Evolutionary conservation across 2,888 invertebrate species (phyloP).

Genomic region (Fabriciana adippe): DNA sequence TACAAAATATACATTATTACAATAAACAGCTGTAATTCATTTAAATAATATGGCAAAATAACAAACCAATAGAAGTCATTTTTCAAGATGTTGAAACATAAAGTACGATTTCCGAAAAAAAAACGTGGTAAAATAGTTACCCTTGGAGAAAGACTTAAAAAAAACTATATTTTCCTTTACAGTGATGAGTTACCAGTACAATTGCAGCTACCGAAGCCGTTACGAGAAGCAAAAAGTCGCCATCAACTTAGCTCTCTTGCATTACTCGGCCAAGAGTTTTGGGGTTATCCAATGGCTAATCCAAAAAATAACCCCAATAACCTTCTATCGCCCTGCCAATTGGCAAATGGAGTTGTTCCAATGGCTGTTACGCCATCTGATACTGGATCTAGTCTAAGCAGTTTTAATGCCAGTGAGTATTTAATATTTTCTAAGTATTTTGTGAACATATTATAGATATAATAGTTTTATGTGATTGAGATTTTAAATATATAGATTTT

Average conservation of each 20-base stretch:
- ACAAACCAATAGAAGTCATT: too few species aligned
- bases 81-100: too few species aligned
- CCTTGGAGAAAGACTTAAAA: too few species aligned
- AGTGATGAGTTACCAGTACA: conserved; percentile 97
- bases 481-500: too few species aligned
- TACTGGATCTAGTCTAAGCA: conserved; percentile 88
- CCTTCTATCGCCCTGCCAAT: conserved; percentile 65
- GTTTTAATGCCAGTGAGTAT: conserved; percentile 84
- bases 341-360: conserved; percentile 65
- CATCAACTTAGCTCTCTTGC: conserved; percentile 95
- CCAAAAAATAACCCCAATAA: conserved; percentile 81
- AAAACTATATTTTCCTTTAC: conserved; percentile 48
- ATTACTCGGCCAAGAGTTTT: conserved; percentile 93
- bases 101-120: too few species aligned
- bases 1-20: neutral
- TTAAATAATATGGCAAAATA: too few species aligned
- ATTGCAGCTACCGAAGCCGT: conserved; percentile 91
- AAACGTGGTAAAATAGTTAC: too few species aligned
- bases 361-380: conserved; percentile 84
- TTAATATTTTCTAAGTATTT: neutral
- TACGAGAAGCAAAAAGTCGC: conserved; percentile 93
- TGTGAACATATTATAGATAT: neutral
- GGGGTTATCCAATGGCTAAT: conserved; percentile 91
- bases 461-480: too few species aligned
- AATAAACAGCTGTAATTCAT: too few species aligned